Evolutionary conservation across 2,888 invertebrate genomes (phyloP).

Genomic region (Calameuta filiformis): DNA sequence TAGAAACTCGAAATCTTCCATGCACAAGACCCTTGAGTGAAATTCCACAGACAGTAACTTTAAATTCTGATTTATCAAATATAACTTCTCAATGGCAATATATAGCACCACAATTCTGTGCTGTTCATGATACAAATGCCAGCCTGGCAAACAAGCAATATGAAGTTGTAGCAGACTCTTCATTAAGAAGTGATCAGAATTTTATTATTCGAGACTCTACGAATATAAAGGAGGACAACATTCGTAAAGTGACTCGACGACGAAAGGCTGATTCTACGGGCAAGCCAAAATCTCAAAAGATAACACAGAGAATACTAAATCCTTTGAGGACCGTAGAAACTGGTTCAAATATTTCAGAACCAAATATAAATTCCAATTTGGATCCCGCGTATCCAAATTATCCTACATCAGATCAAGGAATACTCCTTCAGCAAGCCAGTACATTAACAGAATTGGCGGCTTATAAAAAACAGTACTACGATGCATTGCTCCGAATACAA

Average conservation of each 20-base stretch:
- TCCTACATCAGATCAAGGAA: neutral
- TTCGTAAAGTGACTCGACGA: constrained; percentile 16
- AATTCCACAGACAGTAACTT: neutral
- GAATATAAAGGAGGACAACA: neutral
- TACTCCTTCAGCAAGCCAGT: constrained; percentile 18
- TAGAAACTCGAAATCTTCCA: constrained; percentile 33
- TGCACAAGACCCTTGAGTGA: constrained; percentile 22
- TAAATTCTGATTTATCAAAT: neutral
- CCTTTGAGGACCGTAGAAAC: neutral
- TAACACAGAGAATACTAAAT: constrained; percentile 18
- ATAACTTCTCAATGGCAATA: neutral
- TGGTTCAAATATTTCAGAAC: neutral
- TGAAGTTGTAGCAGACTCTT: neutral
- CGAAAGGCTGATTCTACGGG: constrained; percentile 25
- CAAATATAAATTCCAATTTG: neutral
- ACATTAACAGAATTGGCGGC: constrained; percentile 40
- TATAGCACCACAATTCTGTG: neutral
- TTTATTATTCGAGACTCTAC: neutral
- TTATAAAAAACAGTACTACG: constrained; percentile 50
- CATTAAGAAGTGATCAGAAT: neutral
- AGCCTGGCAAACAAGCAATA: neutral
- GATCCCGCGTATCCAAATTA: neutral
- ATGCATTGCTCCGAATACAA: constrained; percentile 46
- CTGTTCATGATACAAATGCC: neutral
- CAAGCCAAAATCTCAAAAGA: constrained; percentile 28